Conservation (phyloP, 2,113 vertebrate genomes). For the Spheniscus mendiculus region DNA sequence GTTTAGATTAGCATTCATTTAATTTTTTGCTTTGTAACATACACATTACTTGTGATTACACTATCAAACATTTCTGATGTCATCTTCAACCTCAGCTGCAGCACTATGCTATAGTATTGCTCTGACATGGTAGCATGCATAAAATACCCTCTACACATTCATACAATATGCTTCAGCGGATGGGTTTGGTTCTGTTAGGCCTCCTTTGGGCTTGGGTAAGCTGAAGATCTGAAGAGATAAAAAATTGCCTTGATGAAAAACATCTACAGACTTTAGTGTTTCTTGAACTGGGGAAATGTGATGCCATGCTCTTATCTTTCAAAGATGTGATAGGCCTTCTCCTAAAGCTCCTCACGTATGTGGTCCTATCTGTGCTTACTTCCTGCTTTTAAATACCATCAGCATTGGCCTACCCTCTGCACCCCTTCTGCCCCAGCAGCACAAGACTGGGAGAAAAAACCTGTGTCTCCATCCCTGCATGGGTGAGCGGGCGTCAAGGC, state of each 20-base stretch:
- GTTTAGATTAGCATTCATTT: background rate
- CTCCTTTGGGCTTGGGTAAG: background rate
- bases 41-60: background rate
- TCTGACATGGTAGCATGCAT: background rate
- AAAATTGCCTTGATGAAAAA: background rate
- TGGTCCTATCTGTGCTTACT: background rate
- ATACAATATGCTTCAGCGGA: background rate
- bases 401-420: background rate
- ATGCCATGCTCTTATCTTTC: background rate
- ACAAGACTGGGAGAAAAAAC: background rate
- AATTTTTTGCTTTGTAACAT: background rate
- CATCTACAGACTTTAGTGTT: background rate
- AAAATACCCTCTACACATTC: background rate
- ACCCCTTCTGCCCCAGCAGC: background rate
- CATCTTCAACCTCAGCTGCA: background rate
- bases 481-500: background rate
- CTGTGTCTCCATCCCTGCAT: background rate
- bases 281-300: background rate
- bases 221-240: background rate
- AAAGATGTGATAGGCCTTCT: background rate
- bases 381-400: background rate
- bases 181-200: background rate
- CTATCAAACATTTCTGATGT: background rate
- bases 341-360: background rate
- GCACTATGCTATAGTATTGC: background rate